Evolutionary conservation across 2,888 invertebrate species (phyloP).

Genomic region (Eumacrocentrus americanus): DNA sequence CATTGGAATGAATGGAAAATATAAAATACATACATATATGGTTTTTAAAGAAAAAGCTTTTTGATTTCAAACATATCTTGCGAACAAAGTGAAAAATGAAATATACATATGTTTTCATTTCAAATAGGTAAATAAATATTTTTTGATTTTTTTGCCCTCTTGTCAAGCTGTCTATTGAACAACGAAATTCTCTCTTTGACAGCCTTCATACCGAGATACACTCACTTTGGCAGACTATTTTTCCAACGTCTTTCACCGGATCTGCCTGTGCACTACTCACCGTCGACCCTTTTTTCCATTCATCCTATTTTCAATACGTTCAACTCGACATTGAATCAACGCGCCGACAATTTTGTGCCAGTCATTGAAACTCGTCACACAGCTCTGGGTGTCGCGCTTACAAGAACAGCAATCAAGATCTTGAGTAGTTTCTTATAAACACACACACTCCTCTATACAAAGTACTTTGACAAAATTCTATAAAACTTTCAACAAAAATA

Average conservation of each 20-base stretch:
- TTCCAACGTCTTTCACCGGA: neutral
- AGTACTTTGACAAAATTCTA: too few species aligned
- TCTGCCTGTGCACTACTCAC: too few species aligned
- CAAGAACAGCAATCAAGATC: slow-evolving; percentile 8
- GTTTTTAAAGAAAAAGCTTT: too few species aligned
- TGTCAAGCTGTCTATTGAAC: too few species aligned
- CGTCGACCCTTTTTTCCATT: neutral
- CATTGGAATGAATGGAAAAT: too few species aligned
- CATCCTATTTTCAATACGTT: slow-evolving; percentile 8
- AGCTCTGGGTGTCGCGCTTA: neutral
- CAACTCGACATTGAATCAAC: slow-evolving; percentile 9
- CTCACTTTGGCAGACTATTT: neutral
- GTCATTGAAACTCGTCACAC: neutral
- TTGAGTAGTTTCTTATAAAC: neutral
- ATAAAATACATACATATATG: too few species aligned
- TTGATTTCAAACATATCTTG: too few species aligned
- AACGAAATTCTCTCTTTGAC: neutral
- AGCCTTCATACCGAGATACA: neutral
- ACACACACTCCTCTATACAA: neutral
- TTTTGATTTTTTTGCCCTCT: neutral
- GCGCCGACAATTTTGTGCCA: slow-evolving; percentile 4
- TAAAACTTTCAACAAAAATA: too few species aligned
- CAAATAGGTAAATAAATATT: too few species aligned
- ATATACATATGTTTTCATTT: too few species aligned
- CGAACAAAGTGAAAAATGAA: too few species aligned